phyloP scores from a whole-genome alignment of 2,797 vertebrate genomes.

The Pipistrellus pipistrellus region DNA sequence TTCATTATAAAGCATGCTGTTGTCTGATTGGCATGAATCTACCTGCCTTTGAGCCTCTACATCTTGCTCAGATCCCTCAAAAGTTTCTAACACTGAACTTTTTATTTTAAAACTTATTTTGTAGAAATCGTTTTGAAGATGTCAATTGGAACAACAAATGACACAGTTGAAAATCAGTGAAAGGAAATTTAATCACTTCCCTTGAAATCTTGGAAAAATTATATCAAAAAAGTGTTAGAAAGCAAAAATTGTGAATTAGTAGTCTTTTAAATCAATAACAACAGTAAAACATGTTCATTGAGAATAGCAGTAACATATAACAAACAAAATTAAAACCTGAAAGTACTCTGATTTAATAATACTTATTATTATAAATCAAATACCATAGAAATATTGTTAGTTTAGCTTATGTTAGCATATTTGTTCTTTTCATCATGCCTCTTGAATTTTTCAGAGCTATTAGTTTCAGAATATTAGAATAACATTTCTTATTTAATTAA shows the following conservation, averaged over 20 bases:
- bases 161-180: conserved; percentile 26
- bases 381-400: conserved; percentile 1
- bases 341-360: conserved; percentile 50
- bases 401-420: conserved; percentile 17
- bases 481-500: conserved; percentile 56
- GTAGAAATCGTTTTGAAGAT: conserved; percentile 53
- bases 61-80: neutral
- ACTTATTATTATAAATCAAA: conserved; percentile 31
- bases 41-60: neutral
- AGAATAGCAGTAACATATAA: neutral
- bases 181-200: neutral
- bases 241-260: conserved; percentile 1
- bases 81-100: neutral
- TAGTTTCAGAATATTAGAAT: conserved; percentile 21
- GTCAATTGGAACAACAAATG: neutral
- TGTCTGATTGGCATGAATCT: conserved; percentile 5
- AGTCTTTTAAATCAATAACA: conserved; percentile 6
- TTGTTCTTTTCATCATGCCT: conserved; percentile 15
- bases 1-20: neutral
- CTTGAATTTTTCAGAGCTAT: conserved; percentile 26
- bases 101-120: conserved; percentile 5
- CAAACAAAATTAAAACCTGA: neutral
- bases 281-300: neutral
- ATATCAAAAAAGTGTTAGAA: neutral
- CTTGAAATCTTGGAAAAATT: conserved; percentile 29